Percentiles rank a stretch among this genome's conserved stretches.
Evolutionary conservation across 30 jellyfish, hydroid and myxozoan species (phyloP).

Genomic region (Catostylus mosaicus): DNA sequence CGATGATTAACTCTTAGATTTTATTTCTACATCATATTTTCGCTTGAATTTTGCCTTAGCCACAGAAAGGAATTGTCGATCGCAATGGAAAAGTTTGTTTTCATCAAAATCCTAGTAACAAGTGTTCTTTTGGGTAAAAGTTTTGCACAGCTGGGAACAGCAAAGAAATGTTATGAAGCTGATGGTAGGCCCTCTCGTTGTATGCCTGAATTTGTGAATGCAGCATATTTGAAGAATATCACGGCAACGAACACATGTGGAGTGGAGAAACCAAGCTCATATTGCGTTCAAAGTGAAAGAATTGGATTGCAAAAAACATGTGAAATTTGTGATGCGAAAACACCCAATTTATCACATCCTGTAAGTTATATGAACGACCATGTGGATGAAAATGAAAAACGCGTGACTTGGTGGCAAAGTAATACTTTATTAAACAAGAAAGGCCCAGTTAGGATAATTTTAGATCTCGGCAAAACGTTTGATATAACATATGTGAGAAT

Average conservation of each 20-base stretch:
- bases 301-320: constrained; percentile 81
- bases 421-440: constrained; percentile 84
- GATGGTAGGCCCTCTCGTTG: constrained; percentile 92
- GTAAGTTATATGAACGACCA: constrained; percentile 85
- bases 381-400: constrained; percentile 13
- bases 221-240: constrained; percentile 83
- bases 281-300: constrained; percentile 93
- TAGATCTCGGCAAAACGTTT: constrained; percentile 89
- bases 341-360: constrained; percentile 78
- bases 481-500: constrained; percentile 84
- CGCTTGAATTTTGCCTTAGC: not conserved
- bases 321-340: constrained; percentile 72
- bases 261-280: constrained; percentile 48
- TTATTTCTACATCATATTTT: not conserved
- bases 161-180: constrained; percentile 82
- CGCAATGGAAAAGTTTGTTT: not conserved
- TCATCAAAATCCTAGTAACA: not conserved
- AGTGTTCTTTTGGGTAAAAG: constrained; percentile 17
- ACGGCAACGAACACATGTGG: constrained; percentile 96
- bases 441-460: constrained; percentile 74
- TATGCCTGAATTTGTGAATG: constrained; percentile 97
- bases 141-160: constrained; percentile 61
- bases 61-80: not conserved
- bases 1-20: not conserved
- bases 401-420: constrained; percentile 98